These are phyloP conservation scores for Mungos mungo DNA, from an alignment of 2,113 vertebrate species.

Conservation along the genomic window DNA sequence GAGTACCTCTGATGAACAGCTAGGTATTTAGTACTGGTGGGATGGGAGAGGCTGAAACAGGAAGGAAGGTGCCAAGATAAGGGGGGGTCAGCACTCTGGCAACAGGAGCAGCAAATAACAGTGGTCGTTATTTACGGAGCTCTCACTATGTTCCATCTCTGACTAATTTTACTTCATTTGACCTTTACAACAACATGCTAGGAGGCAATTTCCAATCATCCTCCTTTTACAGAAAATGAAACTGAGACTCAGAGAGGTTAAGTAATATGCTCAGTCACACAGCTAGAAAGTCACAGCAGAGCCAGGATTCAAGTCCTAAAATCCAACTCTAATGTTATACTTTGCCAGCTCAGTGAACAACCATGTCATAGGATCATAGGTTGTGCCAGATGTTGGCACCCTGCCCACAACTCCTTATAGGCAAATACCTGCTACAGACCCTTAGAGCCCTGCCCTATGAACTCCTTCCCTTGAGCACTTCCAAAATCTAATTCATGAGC, in stretches of 20 bases:
- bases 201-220: neutral
- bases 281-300: neutral
- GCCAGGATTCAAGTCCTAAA: neutral
- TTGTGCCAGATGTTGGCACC: neutral
- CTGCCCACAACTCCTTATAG: neutral
- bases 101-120: neutral
- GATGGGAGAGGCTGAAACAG: neutral
- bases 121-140: neutral
- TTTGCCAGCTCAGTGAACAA: neutral
- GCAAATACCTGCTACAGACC: neutral
- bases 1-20: no score
- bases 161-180: neutral
- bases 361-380: neutral
- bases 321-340: neutral
- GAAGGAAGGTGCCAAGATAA: neutral
- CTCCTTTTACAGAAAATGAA: neutral
- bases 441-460: neutral
- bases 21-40: neutral
- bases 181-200: neutral
- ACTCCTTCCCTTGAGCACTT: neutral
- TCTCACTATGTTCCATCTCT: neutral
- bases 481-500: neutral
- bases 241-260: neutral
- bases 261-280: neutral
- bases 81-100: neutral